Evolutionary conservation across 2,888 invertebrate genomes (phyloP), one percentile per base, ranked within the genome.

Genomic region (Melanchra persicariae): DNA sequence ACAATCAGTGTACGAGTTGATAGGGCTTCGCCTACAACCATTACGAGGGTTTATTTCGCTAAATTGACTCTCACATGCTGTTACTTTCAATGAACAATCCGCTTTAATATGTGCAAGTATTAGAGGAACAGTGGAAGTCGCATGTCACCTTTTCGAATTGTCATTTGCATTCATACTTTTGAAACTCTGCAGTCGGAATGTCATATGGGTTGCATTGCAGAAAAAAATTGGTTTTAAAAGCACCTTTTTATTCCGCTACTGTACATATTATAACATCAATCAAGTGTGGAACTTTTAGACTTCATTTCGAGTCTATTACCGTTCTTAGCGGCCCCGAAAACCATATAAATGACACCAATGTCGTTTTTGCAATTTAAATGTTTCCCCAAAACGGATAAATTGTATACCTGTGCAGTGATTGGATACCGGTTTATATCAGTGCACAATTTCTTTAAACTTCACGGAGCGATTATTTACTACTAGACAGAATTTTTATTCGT

Each of bases 21-120:
- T 59, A 47, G 43, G 49, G 22, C 52, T 54, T 43, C 81, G 77
- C 70, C 64, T 81, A 65, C 70, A 30, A 9, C 7, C 26, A 45
- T 59, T 62, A 58, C 24, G n/a, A 64, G n/a, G 26, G 37, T 24
- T 34, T 43, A 76, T 58, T 65, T 45, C 40, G 57, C 49, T 81
- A 62, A 78, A 78, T 77, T 61, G 64, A 47, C 58, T 22, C 19
- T 59, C 45, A 55, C 70, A 22, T 37, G 49, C 37, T 51, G n/a
- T 26, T 30, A n/a, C 54, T 45, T 30, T 55, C 26, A 76, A 58
- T 64, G 30, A 55, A 49, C 74, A 61, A 52, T 66, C 4, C 34
- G 43, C 10, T 64, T 61, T 15, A 58, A 47, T 61, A 1, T 45
- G 52, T 55, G 17, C 2, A 54, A 30, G 30, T 30, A 19, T 10